Evolutionary conservation across 1,140 invertebrate genomes (phyloP).

Genomic region (Globodera ellingtonae): DNA sequence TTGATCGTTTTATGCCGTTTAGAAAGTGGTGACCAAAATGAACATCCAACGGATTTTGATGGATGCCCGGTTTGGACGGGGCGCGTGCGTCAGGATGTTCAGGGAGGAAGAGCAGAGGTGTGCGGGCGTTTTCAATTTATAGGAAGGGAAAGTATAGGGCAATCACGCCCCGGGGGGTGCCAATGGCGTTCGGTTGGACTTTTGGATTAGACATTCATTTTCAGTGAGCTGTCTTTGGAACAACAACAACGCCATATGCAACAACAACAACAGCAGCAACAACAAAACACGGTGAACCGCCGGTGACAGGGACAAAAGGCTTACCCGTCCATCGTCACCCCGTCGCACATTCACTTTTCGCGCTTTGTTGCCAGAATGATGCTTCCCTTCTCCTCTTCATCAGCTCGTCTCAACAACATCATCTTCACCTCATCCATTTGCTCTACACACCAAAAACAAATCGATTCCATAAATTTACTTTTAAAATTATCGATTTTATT

Average conservation of each 20-base stretch:
- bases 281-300: conserved; percentile 16
- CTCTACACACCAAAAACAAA: background rate
- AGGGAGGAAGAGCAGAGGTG: conserved; percentile 32
- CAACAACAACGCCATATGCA: conserved; percentile 20
- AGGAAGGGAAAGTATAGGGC: no score
- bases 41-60: conserved; percentile 51
- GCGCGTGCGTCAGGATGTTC: conserved; percentile 44
- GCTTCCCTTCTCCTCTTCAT: background rate
- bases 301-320: background rate
- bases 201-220: background rate
- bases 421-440: background rate
- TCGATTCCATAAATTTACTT: no score
- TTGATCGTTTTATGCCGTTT: conserved; percentile 9
- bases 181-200: background rate
- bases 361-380: no score
- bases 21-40: conserved; percentile 54
- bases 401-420: background rate
- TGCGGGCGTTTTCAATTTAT: background rate
- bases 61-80: conserved; percentile 45
- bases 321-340: background rate
- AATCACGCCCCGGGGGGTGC: no score
- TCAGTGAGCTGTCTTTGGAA: conserved; percentile 23
- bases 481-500: no score
- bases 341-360: background rate
- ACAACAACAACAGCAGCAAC: conserved; percentile 19